These are phyloP conservation scores for Sminthurinus signatus DNA, from an alignment of 1,140 invertebrate species.

Conservation along the genomic window DNA sequence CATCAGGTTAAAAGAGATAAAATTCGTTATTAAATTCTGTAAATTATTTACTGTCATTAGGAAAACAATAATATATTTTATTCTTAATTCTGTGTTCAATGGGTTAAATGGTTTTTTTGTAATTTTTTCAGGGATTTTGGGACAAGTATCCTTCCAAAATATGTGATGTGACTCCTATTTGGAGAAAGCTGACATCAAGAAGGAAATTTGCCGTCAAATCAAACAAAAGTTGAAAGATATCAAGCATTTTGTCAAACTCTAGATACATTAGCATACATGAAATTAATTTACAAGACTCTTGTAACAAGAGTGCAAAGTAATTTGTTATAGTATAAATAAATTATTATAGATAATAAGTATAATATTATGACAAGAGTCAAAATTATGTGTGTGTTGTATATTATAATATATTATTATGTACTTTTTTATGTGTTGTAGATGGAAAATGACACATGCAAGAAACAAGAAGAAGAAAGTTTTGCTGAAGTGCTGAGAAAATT, in stretches of 20 bases:
- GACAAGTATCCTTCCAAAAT: constrained; percentile 4
- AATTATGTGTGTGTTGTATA: not conserved
- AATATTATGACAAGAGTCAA: too few relatives aligned
- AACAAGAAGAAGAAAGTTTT: constrained; percentile 30
- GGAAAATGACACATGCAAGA: constrained; percentile 26
- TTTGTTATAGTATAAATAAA: too few relatives aligned
- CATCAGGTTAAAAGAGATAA: too few relatives aligned
- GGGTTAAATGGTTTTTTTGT: too few relatives aligned
- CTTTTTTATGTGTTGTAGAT: constrained; percentile 6
- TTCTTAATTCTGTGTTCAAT: too few relatives aligned
- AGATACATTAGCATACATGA: constrained; percentile 19
- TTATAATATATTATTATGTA: not conserved
- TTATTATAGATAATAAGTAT: constrained; percentile 31
- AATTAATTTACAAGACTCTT: constrained; percentile 25
- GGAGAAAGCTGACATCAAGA: constrained; percentile 1
- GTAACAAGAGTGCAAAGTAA: constrained; percentile 28
- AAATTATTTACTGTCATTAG: too few relatives aligned
- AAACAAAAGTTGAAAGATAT: not conserved
- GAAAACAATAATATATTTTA: too few relatives aligned
- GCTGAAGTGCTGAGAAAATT: constrained; percentile 22
- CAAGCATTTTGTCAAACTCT: constrained; percentile 10
- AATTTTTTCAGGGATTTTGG: not conserved
- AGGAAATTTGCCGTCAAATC: not conserved
- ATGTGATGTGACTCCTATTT: not conserved
- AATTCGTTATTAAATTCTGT: too few relatives aligned